These are phyloP conservation scores for Orthosia cruda DNA, from an alignment of 2,888 invertebrate species.

Conservation along the genomic window DNA sequence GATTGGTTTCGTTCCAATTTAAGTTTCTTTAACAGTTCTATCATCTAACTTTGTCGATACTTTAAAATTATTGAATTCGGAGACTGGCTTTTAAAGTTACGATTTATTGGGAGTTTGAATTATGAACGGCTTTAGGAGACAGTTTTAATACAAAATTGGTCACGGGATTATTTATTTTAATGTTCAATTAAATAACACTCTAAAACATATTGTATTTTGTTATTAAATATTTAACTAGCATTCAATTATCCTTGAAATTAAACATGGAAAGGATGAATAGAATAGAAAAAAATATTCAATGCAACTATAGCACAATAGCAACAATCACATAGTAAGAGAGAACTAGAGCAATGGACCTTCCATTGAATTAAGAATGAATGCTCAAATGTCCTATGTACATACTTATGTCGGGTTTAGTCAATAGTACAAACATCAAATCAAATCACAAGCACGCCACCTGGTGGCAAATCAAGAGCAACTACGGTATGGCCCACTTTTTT, in stretches of 20 bases:
- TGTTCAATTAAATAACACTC: neutral
- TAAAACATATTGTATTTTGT: neutral
- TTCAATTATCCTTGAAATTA: neutral
- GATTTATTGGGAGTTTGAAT: neutral
- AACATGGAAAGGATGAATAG: neutral
- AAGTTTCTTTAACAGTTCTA: conserved; percentile 42
- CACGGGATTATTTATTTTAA: neutral
- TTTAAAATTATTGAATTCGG: conserved; percentile 37
- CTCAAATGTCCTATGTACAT: too few species aligned
- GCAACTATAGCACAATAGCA: too few species aligned
- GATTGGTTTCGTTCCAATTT: conserved; percentile 46
- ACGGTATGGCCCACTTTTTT: too few species aligned
- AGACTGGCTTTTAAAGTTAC: conserved; percentile 10
- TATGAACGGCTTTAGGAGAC: neutral
- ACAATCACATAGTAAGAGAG: too few species aligned
- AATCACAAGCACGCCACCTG: too few species aligned
- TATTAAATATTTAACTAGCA: neutral
- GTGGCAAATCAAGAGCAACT: too few species aligned
- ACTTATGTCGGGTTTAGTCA: too few species aligned
- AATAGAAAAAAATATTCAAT: too few species aligned
- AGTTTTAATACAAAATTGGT: neutral
- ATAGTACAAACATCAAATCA: too few species aligned
- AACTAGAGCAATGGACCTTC: too few species aligned
- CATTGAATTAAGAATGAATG: too few species aligned
- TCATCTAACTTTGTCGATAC: conserved; percentile 45